Base-by-base conservation (phyloP, 2,797 vertebrate species). In the Alfaro cultratus region DNA sequence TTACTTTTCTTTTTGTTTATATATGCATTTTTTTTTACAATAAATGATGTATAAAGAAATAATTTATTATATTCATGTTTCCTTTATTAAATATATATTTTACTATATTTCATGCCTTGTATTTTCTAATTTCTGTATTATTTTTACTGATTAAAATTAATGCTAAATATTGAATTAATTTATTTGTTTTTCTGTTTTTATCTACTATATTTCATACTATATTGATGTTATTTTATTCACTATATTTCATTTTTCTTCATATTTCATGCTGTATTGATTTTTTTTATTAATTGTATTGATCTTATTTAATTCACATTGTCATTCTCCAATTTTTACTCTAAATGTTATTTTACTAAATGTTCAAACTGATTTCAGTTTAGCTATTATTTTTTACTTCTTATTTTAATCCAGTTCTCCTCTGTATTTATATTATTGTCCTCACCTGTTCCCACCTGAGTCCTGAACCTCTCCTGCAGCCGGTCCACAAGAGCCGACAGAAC, bases 381-480 rank as follows among this genome's bases (percentile, higher is more conserved):
- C 4, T 60, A 5, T 60, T 29, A 60, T 60, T 60, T 29, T 31
- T 31, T 31, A 57, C n/a, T 57, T 23, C n/a, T n/a, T 29, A 29
- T 57, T 57, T 57, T 26, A 7, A 11, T 12, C 12, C 29, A 60
- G 2, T 55, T 55, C 18, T 51, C 1, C 55, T 57, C 10, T 57
- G 55, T 57, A 57, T 57, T 13, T 29, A 4, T 13, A 4, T 0
- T 26, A 26, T 26, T 53, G 7, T 15, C 5, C 93, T 96, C 92
- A 99, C 98, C 97, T 92, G 98, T 99, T 83, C 97, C 97, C 46
- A 99, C 97, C 86, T 98, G 98, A 0, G 96, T 95, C 93, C 96
- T 97, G 95, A 99, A 99, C 12, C 95, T 95, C 76, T 98, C 98
- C 91, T 99, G 97, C 79, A 99, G 94, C 73, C 98, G 94, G 68